Base-by-base conservation (phyloP, 2,888 invertebrate genomes). In the Torymus texanus region DNA sequence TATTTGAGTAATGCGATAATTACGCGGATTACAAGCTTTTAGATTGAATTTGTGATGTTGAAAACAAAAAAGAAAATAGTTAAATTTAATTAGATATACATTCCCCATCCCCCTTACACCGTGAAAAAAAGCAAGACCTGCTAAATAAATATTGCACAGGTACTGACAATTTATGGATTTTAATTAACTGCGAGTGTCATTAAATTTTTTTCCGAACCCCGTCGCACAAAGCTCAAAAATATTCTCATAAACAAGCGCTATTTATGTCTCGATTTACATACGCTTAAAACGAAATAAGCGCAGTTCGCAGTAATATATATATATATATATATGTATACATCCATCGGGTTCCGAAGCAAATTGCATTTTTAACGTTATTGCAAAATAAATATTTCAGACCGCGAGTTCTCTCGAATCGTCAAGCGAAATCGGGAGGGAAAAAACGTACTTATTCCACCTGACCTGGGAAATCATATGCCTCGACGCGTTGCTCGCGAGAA, bases 401-500 rank as follows among this genome's bases (percentile, higher is more conserved):
- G 16, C 16, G 58, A 16, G 62, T 75, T 72, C 66, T 58, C 58
- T 58, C 53, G 50, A 67, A 73, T 80, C 68, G 24, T 51, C 8
- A 5, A 8, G 41, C 8, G 41, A 66, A 72, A 73, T 70, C 50
- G 55, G 53, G 62, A 29, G 2, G 21, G 21, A 21, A 21, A 21
- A 74, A 70, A 70, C 16, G 56, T 74, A 68, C 63, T 77, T 76
- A 76, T 77, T 74, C 58, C 56, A 14, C 12, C 12, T 74, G 80
- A 74, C 74, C 70, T 77, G 74, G 56, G 71, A 80, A 80, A 56
- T 61, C 41, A 53, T 65, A 16, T 67, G 53, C 61, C 21, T 59
- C n/a, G 18, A 24, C 50, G 61, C 53, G 56, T 2, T 41, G n/a
- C 4, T 24, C 56, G 65, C 21, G 55, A 59, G 77, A 68, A 77